phyloP scores from a whole-genome alignment of 2,888 invertebrate genomes.

The Augiades crinisus region DNA sequence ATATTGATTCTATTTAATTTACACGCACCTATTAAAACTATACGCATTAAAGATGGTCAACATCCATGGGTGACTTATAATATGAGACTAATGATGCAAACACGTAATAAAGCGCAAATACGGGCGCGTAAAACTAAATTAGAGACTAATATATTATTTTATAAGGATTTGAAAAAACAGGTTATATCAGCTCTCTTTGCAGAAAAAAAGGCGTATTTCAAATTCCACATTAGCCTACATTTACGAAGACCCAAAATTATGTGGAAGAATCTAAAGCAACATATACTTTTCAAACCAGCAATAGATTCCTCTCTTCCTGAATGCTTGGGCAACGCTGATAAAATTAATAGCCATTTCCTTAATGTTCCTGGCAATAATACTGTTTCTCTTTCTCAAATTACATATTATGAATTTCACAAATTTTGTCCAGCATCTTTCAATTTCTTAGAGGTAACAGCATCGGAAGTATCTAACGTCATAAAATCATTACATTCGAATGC shows the following conservation, averaged over 20 bases:
- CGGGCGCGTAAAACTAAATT: background rate
- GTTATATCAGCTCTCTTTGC: background rate
- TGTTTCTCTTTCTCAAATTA: too few relatives aligned
- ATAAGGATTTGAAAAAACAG: background rate
- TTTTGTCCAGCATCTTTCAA: too few relatives aligned
- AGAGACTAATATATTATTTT: background rate
- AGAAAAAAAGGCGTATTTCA: background rate
- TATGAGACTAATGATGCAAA: background rate
- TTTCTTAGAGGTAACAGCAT: too few relatives aligned
- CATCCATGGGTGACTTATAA: background rate
- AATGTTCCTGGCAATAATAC: too few relatives aligned
- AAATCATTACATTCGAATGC: too few relatives aligned
- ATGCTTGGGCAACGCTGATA: too few relatives aligned
- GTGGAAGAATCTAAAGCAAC: background rate
- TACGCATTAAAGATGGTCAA: background rate
- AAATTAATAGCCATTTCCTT: too few relatives aligned
- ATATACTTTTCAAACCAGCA: background rate
- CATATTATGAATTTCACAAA: too few relatives aligned
- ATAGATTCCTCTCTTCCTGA: too few relatives aligned
- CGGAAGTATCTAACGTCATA: too few relatives aligned
- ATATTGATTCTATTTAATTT: background rate
- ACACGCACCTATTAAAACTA: background rate
- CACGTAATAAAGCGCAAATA: background rate
- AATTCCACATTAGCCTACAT: background rate
- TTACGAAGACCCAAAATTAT: background rate